Percentiles rank a stretch among this genome's conserved stretches.
These are phyloP conservation scores for Temnothorax rugatulus DNA, from an alignment of 2,888 invertebrate genomes.

Conservation along the genomic window DNA sequence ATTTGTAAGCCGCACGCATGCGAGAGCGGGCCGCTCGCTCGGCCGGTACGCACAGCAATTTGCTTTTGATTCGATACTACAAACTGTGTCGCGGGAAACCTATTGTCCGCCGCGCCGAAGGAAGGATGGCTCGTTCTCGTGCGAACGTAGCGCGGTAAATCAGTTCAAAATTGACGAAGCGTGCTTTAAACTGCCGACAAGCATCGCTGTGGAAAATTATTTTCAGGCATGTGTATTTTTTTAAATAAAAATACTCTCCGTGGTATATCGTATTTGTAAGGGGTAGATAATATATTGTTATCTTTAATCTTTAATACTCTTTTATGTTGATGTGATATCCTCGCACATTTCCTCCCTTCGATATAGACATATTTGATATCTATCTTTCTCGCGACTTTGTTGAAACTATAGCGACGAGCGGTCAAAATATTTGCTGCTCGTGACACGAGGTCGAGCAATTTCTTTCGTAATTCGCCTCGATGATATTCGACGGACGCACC, in stretches of 20 bases:
- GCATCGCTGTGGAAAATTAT: not conserved
- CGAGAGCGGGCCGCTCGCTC: constrained; percentile 68
- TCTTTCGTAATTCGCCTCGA: constrained; percentile 75
- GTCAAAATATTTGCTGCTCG: constrained; percentile 70
- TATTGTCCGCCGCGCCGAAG: constrained; percentile 65
- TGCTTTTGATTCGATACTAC: constrained; percentile 79
- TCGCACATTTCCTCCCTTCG: not conserved
- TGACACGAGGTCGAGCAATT: constrained; percentile 70
- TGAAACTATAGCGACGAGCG: not conserved
- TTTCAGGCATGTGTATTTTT: not conserved
- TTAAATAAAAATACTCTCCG: not conserved
- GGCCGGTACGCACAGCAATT: constrained; percentile 79
- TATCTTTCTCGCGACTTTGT: not conserved
- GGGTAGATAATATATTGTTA: too few species aligned
- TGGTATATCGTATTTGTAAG: not conserved
- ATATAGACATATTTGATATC: not conserved
- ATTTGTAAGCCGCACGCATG: constrained; percentile 81
- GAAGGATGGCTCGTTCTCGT: constrained; percentile 29
- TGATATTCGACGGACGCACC: constrained; percentile 73
- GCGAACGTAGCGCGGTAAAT: not conserved
- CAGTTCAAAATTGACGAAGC: not conserved
- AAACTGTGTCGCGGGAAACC: constrained; percentile 77
- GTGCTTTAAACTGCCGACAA: not conserved
- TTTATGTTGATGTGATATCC: not conserved
- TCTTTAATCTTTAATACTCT: not conserved